Conservation (phyloP, 2,888 invertebrate species). For the Ormyrus rosae region DNA sequence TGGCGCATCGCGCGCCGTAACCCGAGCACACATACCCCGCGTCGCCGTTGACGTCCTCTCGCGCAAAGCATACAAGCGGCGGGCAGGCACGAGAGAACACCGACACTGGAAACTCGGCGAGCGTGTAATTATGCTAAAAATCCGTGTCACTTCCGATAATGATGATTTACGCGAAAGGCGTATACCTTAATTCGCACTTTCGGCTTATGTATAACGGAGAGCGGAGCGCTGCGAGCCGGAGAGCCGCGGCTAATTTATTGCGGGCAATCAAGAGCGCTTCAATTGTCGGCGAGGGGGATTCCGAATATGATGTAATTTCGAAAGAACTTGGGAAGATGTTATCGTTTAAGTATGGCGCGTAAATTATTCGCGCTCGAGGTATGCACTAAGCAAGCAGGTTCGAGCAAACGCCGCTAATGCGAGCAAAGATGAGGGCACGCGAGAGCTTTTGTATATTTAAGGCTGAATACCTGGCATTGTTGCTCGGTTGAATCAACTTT, state of each 20-base stretch:
- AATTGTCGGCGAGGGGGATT: too few species aligned
- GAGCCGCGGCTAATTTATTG: too few species aligned
- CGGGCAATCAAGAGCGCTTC: too few species aligned
- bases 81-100: background rate
- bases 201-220: background rate
- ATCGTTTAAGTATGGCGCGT: background rate
- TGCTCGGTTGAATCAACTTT: background rate
- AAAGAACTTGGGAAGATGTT: slow-evolving; percentile 13
- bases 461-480: slow-evolving; percentile 1
- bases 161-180: slow-evolving; percentile 19
- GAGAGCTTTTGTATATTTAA: background rate
- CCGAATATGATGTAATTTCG: slow-evolving; percentile 14
- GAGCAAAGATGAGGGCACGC: background rate
- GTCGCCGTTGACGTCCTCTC: background rate
- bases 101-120: slow-evolving; percentile 22
- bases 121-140: slow-evolving; percentile 31
- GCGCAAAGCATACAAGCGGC: background rate
- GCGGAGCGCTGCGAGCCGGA: too few species aligned
- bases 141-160: slow-evolving; percentile 29
- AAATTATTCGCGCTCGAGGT: background rate
- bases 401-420: slow-evolving; percentile 9
- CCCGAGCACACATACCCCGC: slow-evolving; percentile 5
- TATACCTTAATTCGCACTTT: background rate
- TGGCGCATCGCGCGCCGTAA: slow-evolving; percentile 23
- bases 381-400: slow-evolving; percentile 18